phyloP scores from a whole-genome alignment of 2,113 vertebrate genomes.

The Sialia sialis region DNA sequence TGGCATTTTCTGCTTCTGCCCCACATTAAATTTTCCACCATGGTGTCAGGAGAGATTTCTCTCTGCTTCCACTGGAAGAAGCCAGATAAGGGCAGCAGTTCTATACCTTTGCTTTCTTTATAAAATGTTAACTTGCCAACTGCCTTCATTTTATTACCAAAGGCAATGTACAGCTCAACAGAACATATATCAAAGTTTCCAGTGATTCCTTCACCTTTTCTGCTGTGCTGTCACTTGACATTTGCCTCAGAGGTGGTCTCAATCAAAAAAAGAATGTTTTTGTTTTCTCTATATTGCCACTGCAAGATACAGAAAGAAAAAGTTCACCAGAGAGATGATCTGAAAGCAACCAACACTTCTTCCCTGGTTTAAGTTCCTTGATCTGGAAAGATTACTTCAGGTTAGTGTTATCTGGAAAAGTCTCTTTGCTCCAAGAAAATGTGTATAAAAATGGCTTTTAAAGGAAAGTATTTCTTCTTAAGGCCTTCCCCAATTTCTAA shows the following conservation, averaged over 20 bases:
- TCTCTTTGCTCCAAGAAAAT: neutral
- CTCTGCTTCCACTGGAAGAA: neutral
- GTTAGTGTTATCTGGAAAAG: neutral
- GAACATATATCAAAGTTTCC: neutral
- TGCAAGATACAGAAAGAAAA: neutral
- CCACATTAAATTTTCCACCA: neutral
- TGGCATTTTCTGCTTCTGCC: conserved; percentile 3
- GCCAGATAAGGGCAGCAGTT: neutral
- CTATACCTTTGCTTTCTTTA: neutral
- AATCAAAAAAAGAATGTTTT: neutral
- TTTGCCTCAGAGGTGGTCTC: neutral
- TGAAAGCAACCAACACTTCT: neutral
- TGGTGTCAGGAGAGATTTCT: neutral
- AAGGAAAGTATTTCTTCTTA: neutral
- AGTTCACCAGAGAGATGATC: neutral
- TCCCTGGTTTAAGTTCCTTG: neutral
- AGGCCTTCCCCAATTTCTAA: neutral
- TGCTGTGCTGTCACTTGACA: neutral
- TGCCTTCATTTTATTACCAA: neutral
- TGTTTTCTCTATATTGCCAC: neutral
- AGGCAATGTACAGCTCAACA: neutral
- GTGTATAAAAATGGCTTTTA: neutral
- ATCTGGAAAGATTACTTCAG: neutral
- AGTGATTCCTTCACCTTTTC: neutral
- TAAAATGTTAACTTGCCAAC: neutral